Evolutionary conservation across 2,797 vertebrate species (phyloP), one percentile per base, ranked within the genome.

Genomic region (Galagoides demidoff): DNA sequence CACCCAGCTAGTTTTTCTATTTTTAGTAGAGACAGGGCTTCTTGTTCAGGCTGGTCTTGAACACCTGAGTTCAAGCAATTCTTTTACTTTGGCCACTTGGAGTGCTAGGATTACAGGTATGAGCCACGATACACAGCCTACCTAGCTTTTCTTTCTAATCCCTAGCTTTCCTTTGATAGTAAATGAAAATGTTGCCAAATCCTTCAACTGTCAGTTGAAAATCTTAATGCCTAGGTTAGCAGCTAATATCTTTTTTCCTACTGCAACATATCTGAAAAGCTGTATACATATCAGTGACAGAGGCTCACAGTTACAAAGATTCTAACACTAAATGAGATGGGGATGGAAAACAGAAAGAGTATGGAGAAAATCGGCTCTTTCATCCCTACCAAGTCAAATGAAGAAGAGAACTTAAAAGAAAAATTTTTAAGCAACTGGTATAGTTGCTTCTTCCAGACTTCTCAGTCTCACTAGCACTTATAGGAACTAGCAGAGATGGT

Each of bases 391-490:
- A 68, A 34, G 34, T 25, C 25, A 73, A 90, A 0, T 73, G 12
- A 85, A 86, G 17, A 9, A 84, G 19, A 76, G 22, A 89, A 71
- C 5, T 22, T 25, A 37, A 68, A 66, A 81, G 52, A 57, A 81
- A 55, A 57, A 9, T n/a, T 59, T 59, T 59, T 7, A 57, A 13
- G 27, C 74, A 39, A 79, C 81, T 90, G 27, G 17, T 57, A 70
- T 23, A 63, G 34, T 74, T 79, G 63, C 8, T 73, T n/a, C n/a
- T 92, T 85, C 31, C 25, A 86, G 89, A 86, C 43, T 82, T 89
- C 63, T 92, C 76, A 92, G 27, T 90, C 77, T 92, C 76, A 81
- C 71, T 94, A 90, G 29, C 73, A 92, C 61, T 82, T 66, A 25
- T 12, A 91, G 17, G 13, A 64, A 71, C 37, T 45, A 82, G 39